Evolutionary conservation across 2,113 vertebrate genomes (phyloP).

Genomic region (Phocoena phocoena): DNA sequence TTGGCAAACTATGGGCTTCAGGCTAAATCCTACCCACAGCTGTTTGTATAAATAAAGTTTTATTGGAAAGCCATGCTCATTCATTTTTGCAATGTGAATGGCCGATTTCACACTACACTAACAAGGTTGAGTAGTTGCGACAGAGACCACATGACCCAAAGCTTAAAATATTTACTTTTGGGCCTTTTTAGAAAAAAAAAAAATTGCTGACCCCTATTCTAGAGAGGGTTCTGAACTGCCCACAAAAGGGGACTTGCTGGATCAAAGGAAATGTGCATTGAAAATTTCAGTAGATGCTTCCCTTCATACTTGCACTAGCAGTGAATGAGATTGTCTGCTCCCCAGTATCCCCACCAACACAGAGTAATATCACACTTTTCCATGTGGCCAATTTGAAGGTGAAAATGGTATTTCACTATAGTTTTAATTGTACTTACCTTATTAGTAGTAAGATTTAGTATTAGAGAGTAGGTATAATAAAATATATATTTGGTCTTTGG

Average conservation of each 20-base stretch:
- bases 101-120: neutral
- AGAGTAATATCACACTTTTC: neutral
- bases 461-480: neutral
- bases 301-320: neutral
- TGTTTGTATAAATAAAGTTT: slow-evolving; percentile 24
- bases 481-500: neutral
- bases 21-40: neutral
- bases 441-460: neutral
- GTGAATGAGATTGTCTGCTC: neutral
- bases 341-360: neutral
- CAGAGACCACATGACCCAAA: neutral
- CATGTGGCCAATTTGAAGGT: neutral
- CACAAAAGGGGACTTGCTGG: neutral
- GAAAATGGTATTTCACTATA: slow-evolving; percentile 27
- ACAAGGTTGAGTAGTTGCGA: neutral
- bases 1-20: neutral
- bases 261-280: neutral
- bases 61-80: neutral
- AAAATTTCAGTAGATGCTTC: neutral
- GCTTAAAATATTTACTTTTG: neutral
- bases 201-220: neutral
- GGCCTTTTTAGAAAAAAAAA: neutral
- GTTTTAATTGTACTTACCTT: neutral
- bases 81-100: neutral
- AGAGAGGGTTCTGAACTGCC: neutral